A percentile compares a stretch with the other conserved stretches of the same genome.
phyloP scores from a whole-genome alignment of 2,888 invertebrate species.

The Folsomia candida region DNA sequence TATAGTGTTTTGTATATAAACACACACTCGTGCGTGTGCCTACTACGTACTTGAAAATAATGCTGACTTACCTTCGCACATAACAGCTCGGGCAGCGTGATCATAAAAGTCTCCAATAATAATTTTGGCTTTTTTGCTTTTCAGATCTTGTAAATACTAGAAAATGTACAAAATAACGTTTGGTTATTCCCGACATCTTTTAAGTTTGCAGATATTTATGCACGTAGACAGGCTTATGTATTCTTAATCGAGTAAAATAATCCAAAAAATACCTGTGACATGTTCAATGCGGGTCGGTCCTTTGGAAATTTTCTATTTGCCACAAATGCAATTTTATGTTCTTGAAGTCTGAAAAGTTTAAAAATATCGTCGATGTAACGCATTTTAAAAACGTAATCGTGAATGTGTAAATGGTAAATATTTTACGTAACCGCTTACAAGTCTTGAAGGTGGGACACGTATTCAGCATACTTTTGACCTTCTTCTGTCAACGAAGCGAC shows the following conservation, averaged over 20 bases:
- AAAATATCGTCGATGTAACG: neutral
- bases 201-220: neutral
- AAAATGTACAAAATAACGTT: constrained; percentile 30
- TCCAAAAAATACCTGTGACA: constrained; percentile 61
- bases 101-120: constrained; percentile 78
- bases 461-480: constrained; percentile 74
- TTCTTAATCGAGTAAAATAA: too few relatives aligned
- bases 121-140: constrained; percentile 67
- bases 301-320: constrained; percentile 69
- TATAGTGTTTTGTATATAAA: too few relatives aligned
- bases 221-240: neutral
- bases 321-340: constrained; percentile 64
- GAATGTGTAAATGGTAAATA: too few relatives aligned
- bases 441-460: constrained; percentile 69
- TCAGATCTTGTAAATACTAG: constrained; percentile 66
- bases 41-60: too few relatives aligned
- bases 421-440: constrained; percentile 51
- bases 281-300: constrained; percentile 58
- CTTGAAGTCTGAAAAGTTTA: constrained; percentile 56
- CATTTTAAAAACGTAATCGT: too few relatives aligned
- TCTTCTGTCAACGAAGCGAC: constrained; percentile 72
- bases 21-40: too few relatives aligned
- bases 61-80: too few relatives aligned
- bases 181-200: neutral
- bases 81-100: constrained; percentile 65